Evolutionary conservation across 2,888 invertebrate genomes (phyloP).

Genomic region (Petrolisthes manimaculis): DNA sequence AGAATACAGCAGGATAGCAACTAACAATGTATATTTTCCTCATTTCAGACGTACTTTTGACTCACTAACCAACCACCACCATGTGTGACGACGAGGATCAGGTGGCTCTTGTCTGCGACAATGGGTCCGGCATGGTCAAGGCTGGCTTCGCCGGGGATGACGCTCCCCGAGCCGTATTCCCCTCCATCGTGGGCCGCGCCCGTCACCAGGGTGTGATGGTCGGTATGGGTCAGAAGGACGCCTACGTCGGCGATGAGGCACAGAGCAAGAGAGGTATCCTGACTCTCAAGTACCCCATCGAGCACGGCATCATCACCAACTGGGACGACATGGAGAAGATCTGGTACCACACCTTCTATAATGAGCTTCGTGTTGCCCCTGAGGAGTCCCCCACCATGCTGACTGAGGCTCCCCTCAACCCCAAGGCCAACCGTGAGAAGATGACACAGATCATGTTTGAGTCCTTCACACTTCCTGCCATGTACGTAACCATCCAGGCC

Average conservation of each 20-base stretch:
- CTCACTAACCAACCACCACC: not conserved
- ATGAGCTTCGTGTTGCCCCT: constrained; percentile 92
- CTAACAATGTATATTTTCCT: too few species aligned
- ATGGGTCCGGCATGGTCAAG: constrained; percentile 94
- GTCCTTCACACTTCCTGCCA: constrained; percentile 71
- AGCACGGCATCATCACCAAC: constrained; percentile 80
- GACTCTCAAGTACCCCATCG: constrained; percentile 74
- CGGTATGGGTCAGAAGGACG: constrained; percentile 98
- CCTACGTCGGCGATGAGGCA: constrained; percentile 95
- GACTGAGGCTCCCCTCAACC: constrained; percentile 93
- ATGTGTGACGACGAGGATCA: constrained; percentile 5
- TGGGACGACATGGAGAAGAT: constrained; percentile 99
- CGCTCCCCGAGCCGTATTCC: constrained; percentile 89
- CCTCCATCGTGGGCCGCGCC: constrained; percentile 90
- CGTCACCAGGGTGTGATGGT: constrained; percentile 87
- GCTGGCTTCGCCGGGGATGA: constrained; percentile 93
- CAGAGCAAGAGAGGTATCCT: constrained; percentile 81
- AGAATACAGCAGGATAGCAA: too few species aligned
- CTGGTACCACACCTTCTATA: constrained; percentile 99
- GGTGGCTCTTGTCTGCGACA: constrained; percentile 73
- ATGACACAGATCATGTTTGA: constrained; percentile 80
- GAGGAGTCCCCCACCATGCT: constrained; percentile 83
- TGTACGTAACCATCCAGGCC: constrained; percentile 74
- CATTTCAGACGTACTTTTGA: not conserved
- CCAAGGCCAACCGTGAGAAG: constrained; percentile 95